Percentiles rank a stretch among this genome's conserved stretches.
These are phyloP conservation scores for Patella depressa DNA, from an alignment of 2,888 invertebrate species.

Conservation along the genomic window DNA sequence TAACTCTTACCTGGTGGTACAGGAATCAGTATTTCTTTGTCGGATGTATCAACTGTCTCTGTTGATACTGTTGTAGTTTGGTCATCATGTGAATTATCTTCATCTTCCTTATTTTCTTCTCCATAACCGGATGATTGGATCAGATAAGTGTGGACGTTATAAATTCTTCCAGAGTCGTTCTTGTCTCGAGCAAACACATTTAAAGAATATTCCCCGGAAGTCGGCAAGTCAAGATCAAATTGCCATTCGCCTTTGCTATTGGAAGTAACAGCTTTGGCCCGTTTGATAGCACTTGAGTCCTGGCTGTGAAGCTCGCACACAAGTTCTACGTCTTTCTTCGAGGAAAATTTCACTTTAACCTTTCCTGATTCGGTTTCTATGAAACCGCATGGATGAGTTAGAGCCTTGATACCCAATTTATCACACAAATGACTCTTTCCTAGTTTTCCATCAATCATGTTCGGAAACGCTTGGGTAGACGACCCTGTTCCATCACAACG, in stretches of 20 bases:
- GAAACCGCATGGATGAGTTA: slow-evolving; percentile 50
- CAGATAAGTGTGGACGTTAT: slow-evolving; percentile 60
- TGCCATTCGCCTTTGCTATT: slow-evolving; percentile 54
- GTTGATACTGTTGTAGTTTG: slow-evolving; percentile 45
- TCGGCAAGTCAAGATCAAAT: slow-evolving; percentile 62
- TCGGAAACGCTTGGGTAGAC: slow-evolving; percentile 58
- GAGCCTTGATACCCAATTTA: slow-evolving; percentile 53
- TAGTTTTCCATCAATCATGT: slow-evolving; percentile 51
- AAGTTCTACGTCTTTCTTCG: slow-evolving; percentile 56
- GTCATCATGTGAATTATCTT: slow-evolving; percentile 34
- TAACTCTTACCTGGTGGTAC: slow-evolving; percentile 43
- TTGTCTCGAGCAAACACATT: slow-evolving; percentile 63
- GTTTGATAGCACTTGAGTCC: slow-evolving; percentile 48
- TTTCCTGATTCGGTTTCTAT: slow-evolving; percentile 53
- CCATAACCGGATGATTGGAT: slow-evolving; percentile 53
- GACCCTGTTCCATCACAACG: slow-evolving; percentile 50
- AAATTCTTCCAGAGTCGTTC: slow-evolving; percentile 47
- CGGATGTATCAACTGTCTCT: slow-evolving; percentile 63
- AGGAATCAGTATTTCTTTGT: slow-evolving; percentile 57
- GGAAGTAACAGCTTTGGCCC: slow-evolving; percentile 46
- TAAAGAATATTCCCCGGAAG: slow-evolving; percentile 62
- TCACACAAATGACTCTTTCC: slow-evolving; percentile 47
- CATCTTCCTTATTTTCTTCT: slow-evolving; percentile 10
- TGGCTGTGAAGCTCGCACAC: slow-evolving; percentile 61
- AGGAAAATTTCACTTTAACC: slow-evolving; percentile 52